phyloP scores from a whole-genome alignment of 1,140 invertebrate genomes.

The Procambarus virginalis region DNA sequence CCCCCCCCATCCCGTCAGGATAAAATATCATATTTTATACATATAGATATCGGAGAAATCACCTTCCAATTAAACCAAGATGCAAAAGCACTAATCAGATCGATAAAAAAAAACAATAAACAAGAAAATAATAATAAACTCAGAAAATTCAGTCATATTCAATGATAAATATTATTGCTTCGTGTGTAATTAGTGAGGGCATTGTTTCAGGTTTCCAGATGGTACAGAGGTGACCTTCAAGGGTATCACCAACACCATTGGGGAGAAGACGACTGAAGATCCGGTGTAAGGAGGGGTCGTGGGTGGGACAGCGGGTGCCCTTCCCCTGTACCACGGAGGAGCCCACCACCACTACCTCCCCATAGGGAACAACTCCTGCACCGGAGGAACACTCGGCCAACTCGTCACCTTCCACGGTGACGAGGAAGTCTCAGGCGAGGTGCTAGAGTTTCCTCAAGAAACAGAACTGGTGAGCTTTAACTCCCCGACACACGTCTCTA shows the following conservation, averaged over 20 bases:
- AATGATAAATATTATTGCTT: too few relatives aligned
- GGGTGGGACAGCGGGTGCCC: slow-evolving; percentile 74
- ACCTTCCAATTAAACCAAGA: too few relatives aligned
- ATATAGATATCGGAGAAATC: too few relatives aligned
- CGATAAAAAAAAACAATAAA: too few relatives aligned
- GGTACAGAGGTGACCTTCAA: slow-evolving; percentile 87
- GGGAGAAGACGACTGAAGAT: slow-evolving; percentile 88
- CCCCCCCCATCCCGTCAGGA: too few relatives aligned
- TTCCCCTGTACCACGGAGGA: slow-evolving; percentile 24
- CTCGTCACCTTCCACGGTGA: slow-evolving; percentile 42
- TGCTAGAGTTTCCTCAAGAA: slow-evolving; percentile 20
- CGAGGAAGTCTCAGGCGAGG: slow-evolving; percentile 16
- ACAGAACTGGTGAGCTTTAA: slow-evolving; percentile 32
- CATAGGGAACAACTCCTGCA: slow-evolving; percentile 37
- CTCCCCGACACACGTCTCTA: too few relatives aligned
- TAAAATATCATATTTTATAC: too few relatives aligned
- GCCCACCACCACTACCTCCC: background rate
- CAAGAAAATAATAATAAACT: too few relatives aligned
- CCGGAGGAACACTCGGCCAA: slow-evolving; percentile 9
- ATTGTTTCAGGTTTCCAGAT: slow-evolving; percentile 79
- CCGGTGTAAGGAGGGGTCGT: slow-evolving; percentile 86
- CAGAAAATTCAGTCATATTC: too few relatives aligned
- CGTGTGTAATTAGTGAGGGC: background rate
- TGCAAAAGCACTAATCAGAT: too few relatives aligned
- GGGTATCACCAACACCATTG: slow-evolving; percentile 84